Base-by-base conservation (phyloP, 2,797 vertebrate genomes). In the Neomorphus geoffroyi region DNA sequence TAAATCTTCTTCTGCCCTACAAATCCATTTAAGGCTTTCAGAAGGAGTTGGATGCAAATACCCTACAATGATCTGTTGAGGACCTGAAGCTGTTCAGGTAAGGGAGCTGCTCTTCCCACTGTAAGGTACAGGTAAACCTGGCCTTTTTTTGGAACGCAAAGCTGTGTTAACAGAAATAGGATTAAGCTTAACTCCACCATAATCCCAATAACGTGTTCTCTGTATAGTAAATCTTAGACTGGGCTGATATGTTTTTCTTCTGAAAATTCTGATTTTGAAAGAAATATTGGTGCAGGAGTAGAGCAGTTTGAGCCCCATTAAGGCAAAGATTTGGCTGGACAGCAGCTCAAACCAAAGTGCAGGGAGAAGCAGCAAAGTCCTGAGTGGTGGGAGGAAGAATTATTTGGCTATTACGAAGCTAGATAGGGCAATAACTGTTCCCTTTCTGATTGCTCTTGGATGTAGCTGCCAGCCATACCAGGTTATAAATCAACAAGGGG, bases 81-180 rank as follows among this genome's bases (percentile, higher is more conserved):
- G 39, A 70, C 15, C 39, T 64, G 85, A 23, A 73, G 39, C 48
- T 51, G 0, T 16, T 11, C 73, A 78, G 79, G 37, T 37, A 11
- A 70, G 37, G 50, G 50, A 65, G 35, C 41, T 86, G 21, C 78
- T 91, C 45, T 75, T 53, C 30, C 64, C 37, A 22, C 6, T 89
- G 62, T 45, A 33, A 46, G 74, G 80, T 62, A 67, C 91, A 95
- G 35, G 87, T 48, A 93, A 96, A 92, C 72, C 54, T 84, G 80
- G 86, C 93, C 90, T 93, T 96, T 95, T 97, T 94, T 96, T 97
- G 96, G 95, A 95, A 74, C 46, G 22, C 91, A 96, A 97, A 97
- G 94, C 96, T 93, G 70, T 5, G 91, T 62, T 96, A 95, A 85
- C 80, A 81, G 95, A 92, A 97, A 96, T 93, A 97, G 71, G 96